Evolutionary conservation across 1,140 invertebrate species (phyloP), one percentile per base, ranked within the genome.

Genomic region (Megathymus violae): DNA sequence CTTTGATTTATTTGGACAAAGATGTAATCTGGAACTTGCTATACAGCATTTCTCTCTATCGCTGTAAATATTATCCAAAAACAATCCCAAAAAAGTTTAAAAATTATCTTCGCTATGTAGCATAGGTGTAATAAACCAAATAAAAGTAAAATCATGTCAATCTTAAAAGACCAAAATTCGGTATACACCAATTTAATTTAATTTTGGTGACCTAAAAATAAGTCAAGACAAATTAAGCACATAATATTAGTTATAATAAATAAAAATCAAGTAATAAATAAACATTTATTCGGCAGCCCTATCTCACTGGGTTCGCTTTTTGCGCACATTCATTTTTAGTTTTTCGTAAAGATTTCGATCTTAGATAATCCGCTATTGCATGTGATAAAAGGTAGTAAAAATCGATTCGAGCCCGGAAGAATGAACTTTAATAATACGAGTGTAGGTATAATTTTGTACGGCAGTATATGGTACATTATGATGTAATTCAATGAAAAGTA

Each of bases 321-420:
- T 90, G 85, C 82, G 76, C 61, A 74, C 75, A 80, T 75, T 75
- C 77, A 88, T 88, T 89, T 82, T 85, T 79, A 85, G 78, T 84
- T 89, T 89, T 87, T 86, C 83, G 73, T 84, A 77, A 84, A 91
- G 82, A 91, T 91, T 85, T 85, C 64, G 82, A 74, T 88, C 64
- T 76, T 71, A 88, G 83, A 90, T 90, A 90, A 88, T 83, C 82
- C 78, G 72, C 50, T 69, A 22, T 34, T 41, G 4, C 3, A 1
- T 5, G 34, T 27, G 10, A 19, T 7, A 16, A 50, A 78, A 74
- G 9, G 27, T 9, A 54, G 0, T 63, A 76, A 78, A 11, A 9
- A 5, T 44, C 41, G 43, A 13, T 5, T 27, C 13, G 6, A 25
- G 1, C 3, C 25, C 22, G 6, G 5, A 0, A 71, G 71, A 72